These are phyloP conservation scores for Apantesis nais DNA, from an alignment of 2,888 invertebrate species.

Conservation along the genomic window DNA sequence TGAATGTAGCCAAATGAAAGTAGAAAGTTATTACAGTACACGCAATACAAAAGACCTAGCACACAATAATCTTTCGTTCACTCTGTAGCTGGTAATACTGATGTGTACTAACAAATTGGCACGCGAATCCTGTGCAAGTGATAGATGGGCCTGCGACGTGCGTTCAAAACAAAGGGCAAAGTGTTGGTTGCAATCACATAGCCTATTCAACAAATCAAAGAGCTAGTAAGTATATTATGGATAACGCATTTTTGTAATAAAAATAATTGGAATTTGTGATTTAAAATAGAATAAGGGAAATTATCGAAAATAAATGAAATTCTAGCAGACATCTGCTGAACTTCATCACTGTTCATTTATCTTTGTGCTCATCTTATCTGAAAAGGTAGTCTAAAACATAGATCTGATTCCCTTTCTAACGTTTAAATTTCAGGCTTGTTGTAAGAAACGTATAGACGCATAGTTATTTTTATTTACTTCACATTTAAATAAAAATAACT, in stretches of 20 bases:
- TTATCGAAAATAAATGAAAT: background rate
- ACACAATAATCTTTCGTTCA: constrained; percentile 17
- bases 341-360: background rate
- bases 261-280: background rate
- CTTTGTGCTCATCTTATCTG: background rate
- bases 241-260: constrained; percentile 33
- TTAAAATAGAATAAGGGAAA: too few relatives aligned
- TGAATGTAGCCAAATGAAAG: background rate
- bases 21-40: background rate
- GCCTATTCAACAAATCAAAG: constrained; percentile 71
- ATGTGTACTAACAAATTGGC: constrained; percentile 75
- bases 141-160: constrained; percentile 75
- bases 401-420: background rate
- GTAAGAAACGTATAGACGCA: background rate
- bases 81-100: constrained; percentile 58
- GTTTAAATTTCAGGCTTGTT: background rate
- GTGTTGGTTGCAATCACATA: constrained; percentile 78
- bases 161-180: constrained; percentile 77
- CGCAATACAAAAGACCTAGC: constrained; percentile 7
- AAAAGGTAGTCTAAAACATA: background rate
- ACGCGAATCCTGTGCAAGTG: constrained; percentile 64
- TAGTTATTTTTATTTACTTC: background rate
- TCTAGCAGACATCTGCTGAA: background rate
- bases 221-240: constrained; percentile 50
- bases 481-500: background rate